Evolutionary conservation across 2,888 invertebrate genomes (phyloP).

Genomic region (Plutella xylostella): DNA sequence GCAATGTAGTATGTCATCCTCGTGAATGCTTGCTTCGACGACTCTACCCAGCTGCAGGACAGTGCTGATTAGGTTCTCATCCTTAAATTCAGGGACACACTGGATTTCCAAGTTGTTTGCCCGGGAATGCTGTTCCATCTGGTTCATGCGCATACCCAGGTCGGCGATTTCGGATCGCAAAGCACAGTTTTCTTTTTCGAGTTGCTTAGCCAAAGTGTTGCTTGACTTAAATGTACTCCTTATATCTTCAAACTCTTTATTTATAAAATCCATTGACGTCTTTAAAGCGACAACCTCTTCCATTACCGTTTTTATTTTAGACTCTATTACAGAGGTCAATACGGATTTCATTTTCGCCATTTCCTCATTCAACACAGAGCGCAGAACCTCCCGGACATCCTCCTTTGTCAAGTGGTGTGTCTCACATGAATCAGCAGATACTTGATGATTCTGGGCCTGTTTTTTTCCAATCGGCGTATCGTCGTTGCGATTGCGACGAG

Average conservation of each 20-base stretch:
- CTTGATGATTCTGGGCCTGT: background rate
- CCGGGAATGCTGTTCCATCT: conserved; percentile 13
- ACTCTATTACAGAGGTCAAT: too few relatives aligned
- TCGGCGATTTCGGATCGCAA: background rate
- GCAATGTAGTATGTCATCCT: conserved; percentile 8
- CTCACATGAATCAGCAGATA: background rate
- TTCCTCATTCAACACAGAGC: too few relatives aligned
- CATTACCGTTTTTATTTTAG: background rate
- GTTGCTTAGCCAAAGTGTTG: background rate
- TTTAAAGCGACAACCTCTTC: background rate
- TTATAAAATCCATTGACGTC: background rate
- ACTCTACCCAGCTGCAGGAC: too few relatives aligned
- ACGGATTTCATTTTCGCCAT: too few relatives aligned
- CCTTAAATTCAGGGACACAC: conserved; percentile 12
- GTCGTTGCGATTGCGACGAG: background rate
- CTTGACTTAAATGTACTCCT: background rate
- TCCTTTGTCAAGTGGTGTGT: too few relatives aligned
- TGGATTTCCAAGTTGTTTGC: conserved; percentile 14
- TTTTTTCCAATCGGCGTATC: background rate
- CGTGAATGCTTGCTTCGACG: too few relatives aligned
- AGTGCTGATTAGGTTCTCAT: too few relatives aligned
- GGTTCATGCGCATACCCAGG: conserved; percentile 7
- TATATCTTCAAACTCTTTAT: background rate
- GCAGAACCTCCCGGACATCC: too few relatives aligned
- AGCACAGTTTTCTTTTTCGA: background rate